These are phyloP conservation scores for Automeris io DNA, from an alignment of 2,888 invertebrate genomes.

Conservation along the genomic window DNA sequence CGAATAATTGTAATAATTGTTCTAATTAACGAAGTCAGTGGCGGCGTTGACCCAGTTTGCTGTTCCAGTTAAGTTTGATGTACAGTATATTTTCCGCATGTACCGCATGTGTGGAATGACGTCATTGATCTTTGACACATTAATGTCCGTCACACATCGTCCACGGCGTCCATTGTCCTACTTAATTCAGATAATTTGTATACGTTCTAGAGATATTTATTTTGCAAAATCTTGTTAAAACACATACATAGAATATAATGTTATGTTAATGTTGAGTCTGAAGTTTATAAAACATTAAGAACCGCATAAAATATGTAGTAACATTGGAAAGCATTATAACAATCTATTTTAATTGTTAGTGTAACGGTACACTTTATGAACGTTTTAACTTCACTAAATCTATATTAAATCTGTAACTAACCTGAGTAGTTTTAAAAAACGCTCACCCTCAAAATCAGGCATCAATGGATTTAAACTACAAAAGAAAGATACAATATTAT, in stretches of 20 bases:
- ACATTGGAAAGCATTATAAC: too few species aligned
- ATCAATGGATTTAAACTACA: background rate
- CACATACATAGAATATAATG: too few species aligned
- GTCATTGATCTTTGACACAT: constrained; percentile 35
- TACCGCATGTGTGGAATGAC: constrained; percentile 23
- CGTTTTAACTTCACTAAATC: too few species aligned
- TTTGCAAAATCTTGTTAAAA: too few species aligned
- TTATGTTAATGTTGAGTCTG: too few species aligned
- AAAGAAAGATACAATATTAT: background rate
- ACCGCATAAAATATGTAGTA: too few species aligned
- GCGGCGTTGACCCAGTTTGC: constrained; percentile 14
- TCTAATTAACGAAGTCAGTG: background rate
- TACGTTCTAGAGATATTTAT: too few species aligned
- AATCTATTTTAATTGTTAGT: too few species aligned
- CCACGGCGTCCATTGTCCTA: constrained; percentile 11
- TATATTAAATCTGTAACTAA: too few species aligned
- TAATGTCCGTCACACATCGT: constrained; percentile 26
- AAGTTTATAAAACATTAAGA: too few species aligned
- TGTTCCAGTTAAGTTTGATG: constrained; percentile 14
- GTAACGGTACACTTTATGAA: too few species aligned
- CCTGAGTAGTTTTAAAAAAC: background rate
- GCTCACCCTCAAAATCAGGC: background rate
- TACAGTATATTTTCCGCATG: constrained; percentile 19
- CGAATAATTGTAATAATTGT: background rate
- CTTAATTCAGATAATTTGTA: constrained; percentile 1